A percentile compares a stretch with the other conserved stretches of the same genome.
phyloP scores from a whole-genome alignment of 2,888 invertebrate genomes.

The Saturnia pavonia region DNA sequence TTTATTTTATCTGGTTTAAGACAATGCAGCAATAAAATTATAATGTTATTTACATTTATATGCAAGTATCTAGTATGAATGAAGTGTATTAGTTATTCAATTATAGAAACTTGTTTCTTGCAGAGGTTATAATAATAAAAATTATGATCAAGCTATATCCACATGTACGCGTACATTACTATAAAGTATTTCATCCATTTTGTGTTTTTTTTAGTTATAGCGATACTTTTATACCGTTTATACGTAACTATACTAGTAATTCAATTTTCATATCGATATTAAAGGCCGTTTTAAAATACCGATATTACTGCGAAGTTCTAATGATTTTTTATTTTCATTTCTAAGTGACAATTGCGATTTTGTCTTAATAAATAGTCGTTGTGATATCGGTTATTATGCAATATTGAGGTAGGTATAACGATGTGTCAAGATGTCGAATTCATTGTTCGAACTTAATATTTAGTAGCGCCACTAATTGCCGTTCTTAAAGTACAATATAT shows the following conservation, averaged over 20 bases:
- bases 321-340: background rate
- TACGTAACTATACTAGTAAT: too few relatives aligned
- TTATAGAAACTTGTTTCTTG: background rate
- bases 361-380: background rate
- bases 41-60: background rate
- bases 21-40: background rate
- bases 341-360: background rate
- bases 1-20: background rate
- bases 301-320: background rate
- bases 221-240: too few relatives aligned
- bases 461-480: too few relatives aligned
- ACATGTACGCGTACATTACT: too few relatives aligned
- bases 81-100: background rate
- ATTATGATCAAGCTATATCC: background rate
- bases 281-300: background rate
- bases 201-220: too few relatives aligned
- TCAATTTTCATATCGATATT: background rate
- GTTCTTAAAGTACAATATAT: too few relatives aligned
- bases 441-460: background rate
- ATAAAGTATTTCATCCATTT: too few relatives aligned
- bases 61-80: background rate
- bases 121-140: background rate
- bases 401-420: background rate
- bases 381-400: background rate
- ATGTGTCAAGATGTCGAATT: background rate